Percentiles rank a stretch among this genome's conserved stretches.
Conservation (phyloP, 2,888 invertebrate genomes). For the Chydorus sphaericus region DNA sequence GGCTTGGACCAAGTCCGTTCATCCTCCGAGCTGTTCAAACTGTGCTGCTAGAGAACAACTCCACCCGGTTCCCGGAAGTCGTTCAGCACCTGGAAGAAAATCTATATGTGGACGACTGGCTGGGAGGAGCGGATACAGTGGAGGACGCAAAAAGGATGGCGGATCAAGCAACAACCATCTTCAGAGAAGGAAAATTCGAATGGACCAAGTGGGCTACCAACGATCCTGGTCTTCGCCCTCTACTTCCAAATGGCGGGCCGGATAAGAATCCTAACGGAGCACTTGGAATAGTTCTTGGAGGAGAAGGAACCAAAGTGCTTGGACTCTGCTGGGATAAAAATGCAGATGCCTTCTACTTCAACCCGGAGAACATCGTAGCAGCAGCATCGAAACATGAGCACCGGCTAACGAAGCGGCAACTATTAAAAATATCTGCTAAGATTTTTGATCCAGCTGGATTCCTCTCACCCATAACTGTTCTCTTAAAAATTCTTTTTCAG, state of each 20-base stretch:
- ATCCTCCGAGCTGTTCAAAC: neutral
- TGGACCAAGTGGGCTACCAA: conserved; percentile 8
- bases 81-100: neutral
- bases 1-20: neutral
- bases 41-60: neutral
- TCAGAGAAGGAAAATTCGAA: conserved; percentile 5
- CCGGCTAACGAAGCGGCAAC: neutral
- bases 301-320: conserved; percentile 11
- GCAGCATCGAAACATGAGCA: neutral
- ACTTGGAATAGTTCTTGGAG: neutral
- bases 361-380: neutral
- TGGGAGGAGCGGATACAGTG: conserved; percentile 11
- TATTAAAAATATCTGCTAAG: neutral
- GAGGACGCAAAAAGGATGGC: conserved; percentile 1
- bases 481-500: conserved; percentile 17
- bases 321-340: conserved; percentile 13
- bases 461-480: conserved; percentile 1
- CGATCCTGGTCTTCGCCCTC: neutral
- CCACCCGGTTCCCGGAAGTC: neutral
- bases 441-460: conserved; percentile 17
- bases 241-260: neutral
- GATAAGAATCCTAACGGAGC: neutral
- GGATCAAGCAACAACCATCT: conserved; percentile 3
- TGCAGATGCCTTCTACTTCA: conserved; percentile 10
- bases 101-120: conserved; percentile 14